phyloP scores from a whole-genome alignment of 2,797 vertebrate species.

The Choloepus didactylus region DNA sequence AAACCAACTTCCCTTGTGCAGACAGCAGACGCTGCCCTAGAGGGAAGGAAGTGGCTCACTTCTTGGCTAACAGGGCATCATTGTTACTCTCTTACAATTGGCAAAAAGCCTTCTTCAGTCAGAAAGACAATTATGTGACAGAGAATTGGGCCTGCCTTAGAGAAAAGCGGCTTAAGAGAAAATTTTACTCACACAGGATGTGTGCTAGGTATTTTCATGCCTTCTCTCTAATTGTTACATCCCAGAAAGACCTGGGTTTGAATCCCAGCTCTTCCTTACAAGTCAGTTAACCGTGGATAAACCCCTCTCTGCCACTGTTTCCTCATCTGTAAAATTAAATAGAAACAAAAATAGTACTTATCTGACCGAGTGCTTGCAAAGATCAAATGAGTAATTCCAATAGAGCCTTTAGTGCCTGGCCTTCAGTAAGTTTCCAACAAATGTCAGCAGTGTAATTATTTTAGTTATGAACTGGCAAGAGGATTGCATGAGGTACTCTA shows the following conservation, averaged over 20 bases:
- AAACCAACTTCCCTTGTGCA: conserved; percentile 54
- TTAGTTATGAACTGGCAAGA: neutral
- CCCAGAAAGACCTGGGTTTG: neutral
- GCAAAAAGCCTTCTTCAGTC: conserved; percentile 46
- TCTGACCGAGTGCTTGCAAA: neutral
- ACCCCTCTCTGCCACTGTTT: neutral
- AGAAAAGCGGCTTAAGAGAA: conserved; percentile 11
- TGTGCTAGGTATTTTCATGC: neutral
- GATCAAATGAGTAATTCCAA: neutral
- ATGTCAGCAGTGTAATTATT: neutral
- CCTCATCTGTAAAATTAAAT: neutral
- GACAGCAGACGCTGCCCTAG: conserved; percentile 44
- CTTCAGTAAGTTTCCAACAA: neutral
- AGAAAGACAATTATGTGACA: conserved; percentile 42
- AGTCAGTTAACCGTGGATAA: neutral
- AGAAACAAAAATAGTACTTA: neutral
- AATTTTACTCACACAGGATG: conserved; percentile 4
- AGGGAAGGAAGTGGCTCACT: conserved; percentile 74
- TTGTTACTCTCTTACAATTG: conserved; percentile 41
- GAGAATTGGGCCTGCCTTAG: neutral
- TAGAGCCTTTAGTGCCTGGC: neutral
- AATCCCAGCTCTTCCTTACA: conserved; percentile 28
- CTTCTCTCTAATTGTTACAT: conserved; percentile 13
- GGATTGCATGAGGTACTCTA: neutral
- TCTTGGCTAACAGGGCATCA: conserved; percentile 54